A percentile compares a stretch with the other conserved stretches of the same genome.
These are phyloP conservation scores for Gari tellinella DNA, from an alignment of 2,888 invertebrate genomes.

Conservation along the genomic window DNA sequence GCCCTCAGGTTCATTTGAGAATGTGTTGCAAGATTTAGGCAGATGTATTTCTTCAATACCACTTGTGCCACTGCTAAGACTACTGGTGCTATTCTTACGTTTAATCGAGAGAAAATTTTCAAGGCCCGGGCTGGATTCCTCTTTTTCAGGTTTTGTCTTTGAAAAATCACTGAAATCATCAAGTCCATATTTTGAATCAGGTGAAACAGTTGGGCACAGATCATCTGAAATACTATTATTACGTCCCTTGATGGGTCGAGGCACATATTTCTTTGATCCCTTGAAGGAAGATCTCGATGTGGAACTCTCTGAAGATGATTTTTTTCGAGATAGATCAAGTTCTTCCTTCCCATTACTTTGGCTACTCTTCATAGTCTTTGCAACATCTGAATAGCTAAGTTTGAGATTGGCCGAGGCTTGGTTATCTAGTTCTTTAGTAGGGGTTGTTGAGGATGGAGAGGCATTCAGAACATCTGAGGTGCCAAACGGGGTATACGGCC, in stretches of 20 bases:
- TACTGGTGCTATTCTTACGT: conserved; percentile 73
- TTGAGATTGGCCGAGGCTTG: conserved; percentile 50
- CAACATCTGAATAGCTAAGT: conserved; percentile 80
- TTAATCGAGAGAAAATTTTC: conserved; percentile 62
- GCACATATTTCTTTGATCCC: conserved; percentile 47
- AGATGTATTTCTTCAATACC: conserved; percentile 74
- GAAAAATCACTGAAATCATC: conserved; percentile 78
- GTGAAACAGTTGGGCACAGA: conserved; percentile 66
- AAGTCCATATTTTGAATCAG: conserved; percentile 80
- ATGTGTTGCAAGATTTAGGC: conserved; percentile 50
- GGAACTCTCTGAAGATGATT: conserved; percentile 24
- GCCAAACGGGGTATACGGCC: conserved; percentile 72
- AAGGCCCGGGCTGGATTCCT: conserved; percentile 59
- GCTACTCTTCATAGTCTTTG: conserved; percentile 71
- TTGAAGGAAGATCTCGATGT: conserved; percentile 43
- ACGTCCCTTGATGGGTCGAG: conserved; percentile 41
- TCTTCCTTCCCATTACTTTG: conserved; percentile 43
- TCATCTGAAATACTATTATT: conserved; percentile 58
- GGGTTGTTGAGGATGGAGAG: conserved; percentile 45
- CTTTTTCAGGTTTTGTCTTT: conserved; percentile 50
- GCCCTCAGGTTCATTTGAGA: conserved; percentile 27
- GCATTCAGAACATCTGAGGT: conserved; percentile 60
- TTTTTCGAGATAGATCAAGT: conserved; percentile 23
- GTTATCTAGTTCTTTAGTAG: conserved; percentile 41
- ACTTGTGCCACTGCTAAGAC: conserved; percentile 73